Base-by-base conservation (phyloP, 2,113 vertebrate genomes). In the Lota lota region DNA sequence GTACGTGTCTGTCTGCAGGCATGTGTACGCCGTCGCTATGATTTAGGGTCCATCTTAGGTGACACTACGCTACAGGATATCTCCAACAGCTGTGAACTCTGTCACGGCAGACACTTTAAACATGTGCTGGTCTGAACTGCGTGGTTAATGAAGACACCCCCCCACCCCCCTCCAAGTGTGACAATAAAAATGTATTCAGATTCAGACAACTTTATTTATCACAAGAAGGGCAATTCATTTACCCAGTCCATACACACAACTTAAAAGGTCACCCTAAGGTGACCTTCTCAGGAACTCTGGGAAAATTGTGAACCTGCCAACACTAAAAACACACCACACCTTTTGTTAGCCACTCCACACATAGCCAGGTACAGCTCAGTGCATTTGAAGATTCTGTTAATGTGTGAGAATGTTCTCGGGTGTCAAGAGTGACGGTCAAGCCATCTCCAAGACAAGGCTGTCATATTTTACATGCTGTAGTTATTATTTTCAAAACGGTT, bases 311-410 rank as follows among this genome's bases (percentile, higher is more conserved):
- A 66, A 58, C 33, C 56, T 50, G 56, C 58, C 36, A 62, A 20
- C 21, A 15, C 75, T 88, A 84, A 87, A 89, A 87, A 85, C 85
- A 87, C 65, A 47, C 12, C 0, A 0, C 24, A 74, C 64, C 22
- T 62, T 64, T 66, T 67, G 51, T 75, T 70, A 7, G 73, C 67
- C 72, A 72, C 79, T 11, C 65, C 62, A 19, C 20, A 21, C 61
- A 69, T 58, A 74, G 24, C 33, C 62, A 67, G 51, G 58, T 1
- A 28, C 15, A 72, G 7, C 0, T 20, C 58, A 54, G 72, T 74
- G 63, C 67, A 11, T 74, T 61, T 67, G n/a, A 22, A 18, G n/a
- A 10, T 12, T 28, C 18, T 66, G 21, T 58, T 22, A 16, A 28
- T 53, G 36, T 36, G 10, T 19, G 59, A 66, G 17, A 1, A n/a